These are phyloP conservation scores for Poecilobothrus nobilitatus DNA, from an alignment of 2,888 invertebrate genomes.

Conservation along the genomic window DNA sequence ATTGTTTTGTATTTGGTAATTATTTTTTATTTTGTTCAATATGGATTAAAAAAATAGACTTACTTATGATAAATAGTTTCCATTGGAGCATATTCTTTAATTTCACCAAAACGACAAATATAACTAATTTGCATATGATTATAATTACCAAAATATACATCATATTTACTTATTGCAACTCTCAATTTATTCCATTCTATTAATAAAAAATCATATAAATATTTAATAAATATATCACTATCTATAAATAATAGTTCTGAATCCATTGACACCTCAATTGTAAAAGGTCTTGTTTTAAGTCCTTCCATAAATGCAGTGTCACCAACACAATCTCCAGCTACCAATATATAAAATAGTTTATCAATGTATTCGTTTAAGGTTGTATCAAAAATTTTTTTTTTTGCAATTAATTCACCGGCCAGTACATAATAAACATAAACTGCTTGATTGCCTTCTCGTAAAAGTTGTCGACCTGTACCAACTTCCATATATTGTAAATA, in stretches of 20 bases:
- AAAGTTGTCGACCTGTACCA: background rate
- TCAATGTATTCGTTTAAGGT: background rate
- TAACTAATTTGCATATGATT: background rate
- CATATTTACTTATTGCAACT: background rate
- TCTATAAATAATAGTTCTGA: background rate
- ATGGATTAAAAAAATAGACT: background rate
- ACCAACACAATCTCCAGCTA: background rate
- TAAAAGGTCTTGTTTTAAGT: background rate
- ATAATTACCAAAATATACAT: background rate
- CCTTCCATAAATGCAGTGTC: background rate
- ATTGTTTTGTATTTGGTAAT: no score
- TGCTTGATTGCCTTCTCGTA: background rate
- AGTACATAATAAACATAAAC: background rate
- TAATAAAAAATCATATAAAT: background rate
- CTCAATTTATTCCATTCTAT: background rate
- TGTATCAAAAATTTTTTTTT: background rate
- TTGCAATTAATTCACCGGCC: background rate
- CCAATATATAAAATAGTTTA: background rate
- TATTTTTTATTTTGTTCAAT: no score
- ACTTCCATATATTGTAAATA: background rate
- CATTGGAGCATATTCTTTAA: constrained; percentile 36
- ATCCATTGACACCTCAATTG: background rate
- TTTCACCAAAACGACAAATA: constrained; percentile 18
- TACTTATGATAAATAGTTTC: constrained; percentile 34
- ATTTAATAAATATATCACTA: background rate